Base-by-base conservation (phyloP, 2,113 vertebrate species). In the Brachionichthys hirsutus region DNA sequence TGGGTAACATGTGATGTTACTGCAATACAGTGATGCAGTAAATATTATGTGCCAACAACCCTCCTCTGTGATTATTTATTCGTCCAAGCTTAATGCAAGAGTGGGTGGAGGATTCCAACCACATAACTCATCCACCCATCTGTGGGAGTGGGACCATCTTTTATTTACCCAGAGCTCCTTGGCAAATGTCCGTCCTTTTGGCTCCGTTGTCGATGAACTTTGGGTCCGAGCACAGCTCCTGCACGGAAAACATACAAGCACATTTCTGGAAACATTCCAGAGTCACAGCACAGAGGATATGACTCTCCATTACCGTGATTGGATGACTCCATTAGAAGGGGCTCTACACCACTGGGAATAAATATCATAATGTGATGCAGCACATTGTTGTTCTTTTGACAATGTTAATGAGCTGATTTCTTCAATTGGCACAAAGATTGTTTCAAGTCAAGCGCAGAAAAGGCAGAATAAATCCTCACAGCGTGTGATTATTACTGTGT, bases 201-300 rank as follows among this genome's bases (percentile, higher is more conserved):
- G 95, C 94, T 84, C 93, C 96, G 56, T 88, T 90, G 8, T 92
- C 18, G 59, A 98, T 95, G 74, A 98, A 98, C 78, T 90, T 85
- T 6, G 94, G 93, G 53, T 87, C 85, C 45, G 89, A 64, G 17
- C 90, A 94, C 22, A 98, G 70, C 19, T 98, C 95, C 95, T 98
- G 76, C 49, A 74, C 67, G 30, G 51, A 22, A 1, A 52, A 47
- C 2, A 42, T 34, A 17, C 35, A 1, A 48, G 1, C n/a, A 0
- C 1, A 38, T 14, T 19, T 57, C 54, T 53, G 18, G 34, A 38
- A 65, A 43, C 22, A 0, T 20, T 34, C 24, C 20, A 12, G 13
- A 45, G n/a, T n/a, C 24, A 30, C 24, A 30, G 24, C 24, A 30
- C 24, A 30, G 24, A 30, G 24, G 16, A 56, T 34, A n/a, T n/a